Evolutionary conservation across 2,888 invertebrate genomes (phyloP).

Genomic region (Caenorhabditis imperialis): DNA sequence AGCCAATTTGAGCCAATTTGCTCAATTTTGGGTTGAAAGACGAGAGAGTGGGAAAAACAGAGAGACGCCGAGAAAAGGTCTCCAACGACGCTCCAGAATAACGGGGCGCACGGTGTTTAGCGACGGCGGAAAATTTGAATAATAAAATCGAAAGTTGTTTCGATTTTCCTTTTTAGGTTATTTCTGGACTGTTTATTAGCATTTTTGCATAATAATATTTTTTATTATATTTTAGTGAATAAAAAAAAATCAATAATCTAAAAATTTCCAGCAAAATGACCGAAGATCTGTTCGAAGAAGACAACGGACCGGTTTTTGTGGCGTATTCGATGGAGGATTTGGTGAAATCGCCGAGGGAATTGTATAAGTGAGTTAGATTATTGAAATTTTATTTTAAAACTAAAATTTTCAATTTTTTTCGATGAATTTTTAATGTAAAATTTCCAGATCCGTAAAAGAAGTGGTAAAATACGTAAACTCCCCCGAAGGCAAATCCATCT

Average conservation of each 20-base stretch:
- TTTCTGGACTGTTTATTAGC: neutral
- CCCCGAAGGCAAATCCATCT: conserved; percentile 58
- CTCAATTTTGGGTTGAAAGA: too few relatives aligned
- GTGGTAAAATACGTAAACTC: conserved; percentile 65
- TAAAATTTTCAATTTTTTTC: neutral
- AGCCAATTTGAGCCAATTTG: neutral
- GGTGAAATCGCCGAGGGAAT: conserved; percentile 53
- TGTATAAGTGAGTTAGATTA: conserved; percentile 54
- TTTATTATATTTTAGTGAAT: neutral
- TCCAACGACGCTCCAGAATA: conserved; percentile 19
- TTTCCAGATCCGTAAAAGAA: conserved; percentile 57
- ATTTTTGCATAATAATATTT: neutral
- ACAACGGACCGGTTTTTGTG: conserved; percentile 53
- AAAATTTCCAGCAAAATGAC: conserved; percentile 31
- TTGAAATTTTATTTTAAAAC: too few relatives aligned
- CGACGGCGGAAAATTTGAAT: conserved; percentile 14
- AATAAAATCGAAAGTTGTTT: neutral
- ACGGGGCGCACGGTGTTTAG: conserved; percentile 3
- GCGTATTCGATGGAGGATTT: conserved; percentile 50
- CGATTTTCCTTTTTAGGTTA: neutral
- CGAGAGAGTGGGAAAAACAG: conserved; percentile 14
- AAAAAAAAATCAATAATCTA: neutral
- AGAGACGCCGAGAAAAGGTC: conserved; percentile 7
- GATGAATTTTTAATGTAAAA: neutral
- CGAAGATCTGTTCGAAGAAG: conserved; percentile 3